Percentiles rank a stretch among this genome's conserved stretches.
Conservation (phyloP, 2,113 vertebrate genomes). For the Dipodomys ordii region DNA sequence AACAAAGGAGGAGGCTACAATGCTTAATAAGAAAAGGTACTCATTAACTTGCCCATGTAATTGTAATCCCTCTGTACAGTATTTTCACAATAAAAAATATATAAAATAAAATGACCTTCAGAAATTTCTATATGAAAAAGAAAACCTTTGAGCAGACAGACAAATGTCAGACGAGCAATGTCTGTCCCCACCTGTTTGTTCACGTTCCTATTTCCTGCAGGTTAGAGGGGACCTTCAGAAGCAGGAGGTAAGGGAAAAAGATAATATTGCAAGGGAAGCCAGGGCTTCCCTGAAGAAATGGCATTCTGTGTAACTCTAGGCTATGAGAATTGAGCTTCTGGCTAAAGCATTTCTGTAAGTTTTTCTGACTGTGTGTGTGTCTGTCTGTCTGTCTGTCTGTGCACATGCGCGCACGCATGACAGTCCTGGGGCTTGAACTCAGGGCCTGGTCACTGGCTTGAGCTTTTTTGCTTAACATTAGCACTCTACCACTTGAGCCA, state of each 20-base stretch:
- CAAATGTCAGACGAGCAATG: not conserved
- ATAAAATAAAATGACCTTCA: conserved; percentile 40
- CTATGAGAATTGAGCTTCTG: not conserved
- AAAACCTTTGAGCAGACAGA: conserved; percentile 39
- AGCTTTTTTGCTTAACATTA: no score
- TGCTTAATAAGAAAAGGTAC: no score
- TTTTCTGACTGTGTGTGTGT: no score
- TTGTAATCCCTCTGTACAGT: no score
- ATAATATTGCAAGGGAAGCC: not conserved
- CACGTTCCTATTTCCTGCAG: not conserved
- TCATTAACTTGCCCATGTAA: no score
- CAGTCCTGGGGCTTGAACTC: no score
- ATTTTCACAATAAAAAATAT: no score
- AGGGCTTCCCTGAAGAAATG: not conserved
- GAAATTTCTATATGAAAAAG: not conserved
- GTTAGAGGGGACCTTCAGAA: not conserved
- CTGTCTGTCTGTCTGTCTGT: no score
- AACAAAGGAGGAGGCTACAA: no score
- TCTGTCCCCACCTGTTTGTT: not conserved
- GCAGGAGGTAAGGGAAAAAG: not conserved
- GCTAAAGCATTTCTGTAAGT: not conserved
- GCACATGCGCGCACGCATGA: no score
- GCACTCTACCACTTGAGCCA: no score
- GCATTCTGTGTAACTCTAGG: not conserved
- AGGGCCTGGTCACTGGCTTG: no score